Conservation (phyloP, 2,797 vertebrate genomes). For the Parotocinclus haroldoi region DNA sequence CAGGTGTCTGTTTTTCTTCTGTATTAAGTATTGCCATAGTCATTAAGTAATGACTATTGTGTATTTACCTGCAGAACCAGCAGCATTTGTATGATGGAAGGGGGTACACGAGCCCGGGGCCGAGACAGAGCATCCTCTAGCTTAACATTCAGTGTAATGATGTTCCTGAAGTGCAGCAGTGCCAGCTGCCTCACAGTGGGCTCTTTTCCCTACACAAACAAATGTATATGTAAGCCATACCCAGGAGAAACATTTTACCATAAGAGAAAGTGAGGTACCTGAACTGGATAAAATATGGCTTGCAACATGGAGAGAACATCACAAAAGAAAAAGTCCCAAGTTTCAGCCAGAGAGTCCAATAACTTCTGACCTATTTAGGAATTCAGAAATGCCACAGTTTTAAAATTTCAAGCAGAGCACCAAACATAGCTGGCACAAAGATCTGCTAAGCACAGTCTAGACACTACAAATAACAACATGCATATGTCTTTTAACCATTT, state of each 20-base stretch:
- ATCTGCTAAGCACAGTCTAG: too few relatives aligned
- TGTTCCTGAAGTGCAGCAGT: constrained; percentile 91
- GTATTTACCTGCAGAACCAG: constrained; percentile 86
- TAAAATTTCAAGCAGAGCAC: too few relatives aligned
- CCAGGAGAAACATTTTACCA: not conserved
- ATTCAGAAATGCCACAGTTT: not conserved
- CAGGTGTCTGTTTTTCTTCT: too few relatives aligned
- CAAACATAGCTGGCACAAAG: too few relatives aligned
- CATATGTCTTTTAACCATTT: not conserved
- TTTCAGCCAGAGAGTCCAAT: constrained; percentile 83
- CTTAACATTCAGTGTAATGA: constrained; percentile 92
- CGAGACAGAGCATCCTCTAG: constrained; percentile 89
- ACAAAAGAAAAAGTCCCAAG: constrained; percentile 88
- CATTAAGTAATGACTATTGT: too few relatives aligned
- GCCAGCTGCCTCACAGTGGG: constrained; percentile 90
- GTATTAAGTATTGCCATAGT: too few relatives aligned
- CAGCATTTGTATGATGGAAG: constrained; percentile 94
- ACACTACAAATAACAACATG: too few relatives aligned
- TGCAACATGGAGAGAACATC: constrained; percentile 83
- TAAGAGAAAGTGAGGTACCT: constrained; percentile 57
- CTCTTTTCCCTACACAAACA: constrained; percentile 84
- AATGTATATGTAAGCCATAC: constrained; percentile 10
- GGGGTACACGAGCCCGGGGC: constrained; percentile 86
- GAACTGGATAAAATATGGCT: constrained; percentile 86
- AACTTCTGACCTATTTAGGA: constrained; percentile 79